Evolutionary conservation across 2,113 vertebrate species (phyloP), one percentile per base, ranked within the genome.

Genomic region (Hypocryptadius cinnamomeus): DNA sequence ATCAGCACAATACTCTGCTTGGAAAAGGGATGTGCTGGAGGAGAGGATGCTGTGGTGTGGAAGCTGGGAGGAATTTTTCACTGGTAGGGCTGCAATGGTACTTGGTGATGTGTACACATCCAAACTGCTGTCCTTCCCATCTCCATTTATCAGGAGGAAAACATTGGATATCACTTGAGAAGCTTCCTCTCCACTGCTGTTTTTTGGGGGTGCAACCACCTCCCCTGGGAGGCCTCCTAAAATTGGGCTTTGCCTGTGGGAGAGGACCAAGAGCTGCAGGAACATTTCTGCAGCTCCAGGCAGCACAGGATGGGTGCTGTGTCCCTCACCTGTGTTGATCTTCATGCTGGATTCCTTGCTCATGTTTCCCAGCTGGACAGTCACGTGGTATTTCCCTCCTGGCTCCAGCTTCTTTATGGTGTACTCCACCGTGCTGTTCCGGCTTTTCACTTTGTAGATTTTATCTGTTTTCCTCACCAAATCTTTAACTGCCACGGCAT

Each of bases 361-460:
- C 99, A 99, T 99, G 96, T 99, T 99, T 73, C 98, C 98, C 79
- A 99, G 98, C 8, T 99, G 98, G 65, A 99, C 98, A 5, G 98
- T 96, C 81, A 99, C 65, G 8, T 98, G 98, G 97, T 99, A 99
- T 33, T 98, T 98, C 37, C 99, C 99, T 15, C 98, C 99, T 0
- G 99, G 98, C 72, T 99, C 99, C 90, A 99, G 96, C 44, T 97
- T 98, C 68, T 92, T 98, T 17, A 99, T 97, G 51, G 93, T 96
- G 87, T 98, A 99, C 78, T 99, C 99, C 95, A 99, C 98, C 0
- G 99, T 99, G 96, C 99, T 99, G 97, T 99, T 99, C 57, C 64
- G 81, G 5, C 98, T 98, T 60, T 90, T 98, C 84, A 99, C 95
- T 87, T 99, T 99, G 97, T 99, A 99, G 97, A 98, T 98, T 11